phyloP scores from a whole-genome alignment of 2,113 vertebrate species.

The Pelusios castaneus region DNA sequence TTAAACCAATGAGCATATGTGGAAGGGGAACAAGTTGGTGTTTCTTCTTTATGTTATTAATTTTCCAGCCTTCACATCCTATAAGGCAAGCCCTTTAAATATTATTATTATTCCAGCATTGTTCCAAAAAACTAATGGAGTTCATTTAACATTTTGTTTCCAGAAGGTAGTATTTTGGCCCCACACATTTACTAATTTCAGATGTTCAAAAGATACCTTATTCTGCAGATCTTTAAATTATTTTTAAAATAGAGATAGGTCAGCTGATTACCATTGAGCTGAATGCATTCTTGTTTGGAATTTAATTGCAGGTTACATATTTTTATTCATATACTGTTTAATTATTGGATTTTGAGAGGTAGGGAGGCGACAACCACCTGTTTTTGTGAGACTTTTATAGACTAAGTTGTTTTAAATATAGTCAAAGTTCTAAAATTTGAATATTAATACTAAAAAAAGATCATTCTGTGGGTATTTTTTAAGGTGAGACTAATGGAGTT shows the following conservation, averaged over 20 bases:
- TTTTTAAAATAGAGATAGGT: no score
- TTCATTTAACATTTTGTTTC: neutral
- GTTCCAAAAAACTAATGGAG: neutral
- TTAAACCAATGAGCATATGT: neutral
- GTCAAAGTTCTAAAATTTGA: neutral
- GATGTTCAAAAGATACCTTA: no score
- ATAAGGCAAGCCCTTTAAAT: neutral
- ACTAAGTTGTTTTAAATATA: neutral
- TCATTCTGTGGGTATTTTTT: neutral
- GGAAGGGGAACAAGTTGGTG: neutral
- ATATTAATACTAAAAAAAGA: neutral
- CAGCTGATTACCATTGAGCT: no score
- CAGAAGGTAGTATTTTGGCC: no score
- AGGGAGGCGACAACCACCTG: neutral
- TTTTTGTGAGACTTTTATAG: neutral
- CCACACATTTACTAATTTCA: no score
- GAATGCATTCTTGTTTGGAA: neutral
- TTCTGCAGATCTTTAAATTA: no score
- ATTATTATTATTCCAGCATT: neutral
- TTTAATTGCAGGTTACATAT: neutral
- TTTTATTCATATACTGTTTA: neutral
- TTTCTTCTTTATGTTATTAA: neutral
- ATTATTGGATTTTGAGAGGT: neutral
- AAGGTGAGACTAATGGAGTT: slow-evolving; percentile 64
- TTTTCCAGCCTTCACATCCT: neutral